Base-by-base conservation (phyloP, 2,113 vertebrate genomes). In the Dolichallabes microphthalmus region DNA sequence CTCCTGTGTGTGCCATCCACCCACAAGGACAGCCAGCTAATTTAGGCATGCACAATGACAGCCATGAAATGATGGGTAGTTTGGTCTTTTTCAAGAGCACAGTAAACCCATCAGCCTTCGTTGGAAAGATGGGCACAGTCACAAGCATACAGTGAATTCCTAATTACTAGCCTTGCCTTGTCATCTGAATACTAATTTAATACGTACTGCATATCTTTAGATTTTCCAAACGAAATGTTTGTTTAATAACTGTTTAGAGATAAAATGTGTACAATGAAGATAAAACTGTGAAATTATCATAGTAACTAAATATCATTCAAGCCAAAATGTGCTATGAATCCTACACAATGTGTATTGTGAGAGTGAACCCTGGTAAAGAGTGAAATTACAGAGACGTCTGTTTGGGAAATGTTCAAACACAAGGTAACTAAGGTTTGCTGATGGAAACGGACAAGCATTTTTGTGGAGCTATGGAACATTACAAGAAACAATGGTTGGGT, bases 361-460 rank as follows among this genome's bases (percentile, higher is more conserved):
- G 39, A 78, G 63, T 58, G 30, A 22, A 68, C 32, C 30, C 58
- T 30, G 27, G 9, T 57, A 80, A 83, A 86, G 9, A 68, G 30
- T 66, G 27, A 80, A 82, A 89, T 87, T 60, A 55, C 35, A 53
- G 8, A 45, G 69, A 60, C 13, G 39, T 74, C 63, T 87, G 63
- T 88, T 88, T 60, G 53, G 50, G 64, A 87, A 85, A 82, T 32
- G 69, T 74, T 85, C 11, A 66, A 78, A 87, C 74, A 83, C 61
- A 77, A 6, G 32, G 82, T 85, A 87, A 84, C 61, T 77, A 60
- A 25, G 39, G 58, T 63, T 57, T 57, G 61, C 71, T 86, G 75
- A 88, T 90, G 82, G 45, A 87, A 90, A 90, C 25, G 85, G 89
- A 89, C 86, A 88, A 69, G 73, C 64, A 76, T 89, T 88, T 86